Evolutionary conservation across 2,113 vertebrate species (phyloP).

Genomic region (Phaethornis superciliosus): DNA sequence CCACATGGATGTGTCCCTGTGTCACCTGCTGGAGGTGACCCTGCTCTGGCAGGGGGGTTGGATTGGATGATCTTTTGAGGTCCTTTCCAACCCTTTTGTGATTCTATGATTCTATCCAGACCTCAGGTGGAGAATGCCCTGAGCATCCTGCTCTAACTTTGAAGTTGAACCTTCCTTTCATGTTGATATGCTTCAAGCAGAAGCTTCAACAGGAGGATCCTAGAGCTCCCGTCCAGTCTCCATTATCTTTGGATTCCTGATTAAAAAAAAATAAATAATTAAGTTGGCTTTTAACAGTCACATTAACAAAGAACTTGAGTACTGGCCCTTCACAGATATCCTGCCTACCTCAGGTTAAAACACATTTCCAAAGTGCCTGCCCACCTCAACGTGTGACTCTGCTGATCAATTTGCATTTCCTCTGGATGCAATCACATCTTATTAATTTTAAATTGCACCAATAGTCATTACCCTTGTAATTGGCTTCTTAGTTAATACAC

Average conservation of each 20-base stretch:
- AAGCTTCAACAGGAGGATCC: background rate
- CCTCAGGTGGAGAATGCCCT: background rate
- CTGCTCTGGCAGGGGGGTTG: no score
- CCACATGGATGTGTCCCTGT: no score
- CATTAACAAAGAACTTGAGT: background rate
- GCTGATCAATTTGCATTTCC: background rate
- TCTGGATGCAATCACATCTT: background rate
- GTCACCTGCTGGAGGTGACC: no score
- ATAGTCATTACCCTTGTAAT: conserved; percentile 56
- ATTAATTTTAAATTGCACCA: conserved; percentile 52
- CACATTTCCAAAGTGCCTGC: background rate
- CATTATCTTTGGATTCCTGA: background rate
- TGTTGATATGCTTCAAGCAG: accelerated
- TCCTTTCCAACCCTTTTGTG: no score
- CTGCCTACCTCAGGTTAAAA: background rate
- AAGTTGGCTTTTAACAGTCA: background rate
- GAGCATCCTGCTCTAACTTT: background rate
- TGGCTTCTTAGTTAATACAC: conserved; percentile 52
- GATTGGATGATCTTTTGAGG: no score
- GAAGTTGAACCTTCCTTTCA: background rate
- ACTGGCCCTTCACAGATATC: background rate
- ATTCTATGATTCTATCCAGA: background rate
- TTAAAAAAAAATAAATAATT: background rate
- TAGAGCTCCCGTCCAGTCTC: background rate
- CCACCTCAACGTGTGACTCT: background rate